phyloP scores from a whole-genome alignment of 37 sponge, comb jelly and placozoan genomes.

The Cliona cf. orientalis region DNA sequence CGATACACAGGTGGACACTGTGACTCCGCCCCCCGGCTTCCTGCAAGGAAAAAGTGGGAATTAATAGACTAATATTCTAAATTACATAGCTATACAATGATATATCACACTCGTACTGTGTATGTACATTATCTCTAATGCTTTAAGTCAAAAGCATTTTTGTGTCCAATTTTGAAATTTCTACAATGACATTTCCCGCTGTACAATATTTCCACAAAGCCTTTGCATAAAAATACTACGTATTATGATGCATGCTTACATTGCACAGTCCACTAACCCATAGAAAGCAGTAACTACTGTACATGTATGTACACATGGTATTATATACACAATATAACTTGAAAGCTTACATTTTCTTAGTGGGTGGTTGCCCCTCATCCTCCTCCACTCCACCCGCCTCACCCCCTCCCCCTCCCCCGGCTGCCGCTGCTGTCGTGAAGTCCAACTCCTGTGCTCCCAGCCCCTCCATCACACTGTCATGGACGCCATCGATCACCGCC shows the following conservation, averaged over 20 bases:
- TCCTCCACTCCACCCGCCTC: not conserved
- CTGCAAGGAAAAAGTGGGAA: not conserved
- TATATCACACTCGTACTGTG: no score
- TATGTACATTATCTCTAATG: no score
- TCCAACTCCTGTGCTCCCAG: not conserved
- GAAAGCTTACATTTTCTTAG: constrained; percentile 6
- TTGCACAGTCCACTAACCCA: no score
- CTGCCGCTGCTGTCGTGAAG: not conserved
- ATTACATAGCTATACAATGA: no score
- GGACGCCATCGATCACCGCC: not conserved
- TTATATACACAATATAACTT: not conserved
- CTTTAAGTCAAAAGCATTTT: no score
- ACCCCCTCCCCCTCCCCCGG: not conserved
- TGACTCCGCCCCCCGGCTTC: not conserved
- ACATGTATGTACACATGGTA: not conserved
- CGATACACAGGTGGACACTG: constrained; percentile 15
- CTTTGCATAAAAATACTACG: no score
- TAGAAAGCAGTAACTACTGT: not conserved
- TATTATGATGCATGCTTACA: no score
- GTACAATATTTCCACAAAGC: no score
- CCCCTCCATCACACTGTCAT: constrained; percentile 4
- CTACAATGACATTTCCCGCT: no score
- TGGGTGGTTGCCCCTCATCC: not conserved
- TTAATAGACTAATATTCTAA: no score
- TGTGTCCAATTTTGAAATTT: no score